Evolutionary conservation across 1,140 invertebrate genomes (phyloP), one percentile per base, ranked within the genome.

Genomic region (Gonioctena quinquepunctata): DNA sequence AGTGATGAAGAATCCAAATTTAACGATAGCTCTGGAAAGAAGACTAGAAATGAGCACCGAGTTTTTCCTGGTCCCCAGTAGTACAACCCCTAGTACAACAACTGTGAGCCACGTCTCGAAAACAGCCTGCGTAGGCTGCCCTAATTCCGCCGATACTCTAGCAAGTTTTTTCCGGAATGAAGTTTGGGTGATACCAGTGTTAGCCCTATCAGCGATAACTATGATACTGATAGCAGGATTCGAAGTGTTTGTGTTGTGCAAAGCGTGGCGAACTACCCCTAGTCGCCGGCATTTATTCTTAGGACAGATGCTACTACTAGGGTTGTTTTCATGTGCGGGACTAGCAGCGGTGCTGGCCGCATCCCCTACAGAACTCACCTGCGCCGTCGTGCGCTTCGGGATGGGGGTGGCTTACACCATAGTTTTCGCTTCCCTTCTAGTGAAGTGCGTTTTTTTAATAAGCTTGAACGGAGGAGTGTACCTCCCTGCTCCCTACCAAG

Each of bases 391-490:
- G 65, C 86, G 95, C 42, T 90, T 97, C 70, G 92, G 93, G 18
- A 91, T 94, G 16, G 95, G 96, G 23, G 87, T 96, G 13, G 89
- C 93, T 2, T 96, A 95, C 74, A 90, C 94, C 13, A 86, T 97
- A n/a, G 92, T 96, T 19, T 98, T 97, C 81, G 92, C 94, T 13
- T 92, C 96, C 0, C 87, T 98, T 22, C 87, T 98, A 64, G 96
- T 98, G 68, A 98, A 98, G 84, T 94, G 95, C 79, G 94, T 97
- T 54, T 96, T 97, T 80, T 87, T 97, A 48, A 89, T 97, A 69
- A 96, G 94, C 75, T 88, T 97, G 33, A 95, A 96, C 80, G 91
- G 92, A 25, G 94, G 95, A 8, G 94, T 96, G 22, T 97, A 97
- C 81, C 85, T 97, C n/a, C 94, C 95, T 26, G 94, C 95, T 1